Evolutionary conservation across 2,113 vertebrate species (phyloP).

Genomic region (Anarhynchus alexandrinus): DNA sequence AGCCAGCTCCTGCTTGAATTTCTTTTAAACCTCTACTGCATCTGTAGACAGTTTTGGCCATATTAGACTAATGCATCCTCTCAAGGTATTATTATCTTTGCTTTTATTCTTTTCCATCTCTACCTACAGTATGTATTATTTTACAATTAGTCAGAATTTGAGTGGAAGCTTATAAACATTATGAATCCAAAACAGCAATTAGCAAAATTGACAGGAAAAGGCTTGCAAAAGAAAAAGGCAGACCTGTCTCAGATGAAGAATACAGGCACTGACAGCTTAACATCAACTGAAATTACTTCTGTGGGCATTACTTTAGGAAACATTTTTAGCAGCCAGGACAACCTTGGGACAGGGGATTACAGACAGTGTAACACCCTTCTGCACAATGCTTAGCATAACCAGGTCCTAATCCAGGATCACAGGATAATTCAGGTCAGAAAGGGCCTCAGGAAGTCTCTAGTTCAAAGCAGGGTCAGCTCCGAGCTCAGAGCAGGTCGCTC

Average conservation of each 20-base stretch:
- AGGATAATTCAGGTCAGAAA: background rate
- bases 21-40: background rate
- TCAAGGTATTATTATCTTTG: background rate
- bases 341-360: background rate
- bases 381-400: background rate
- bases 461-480: background rate
- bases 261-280: background rate
- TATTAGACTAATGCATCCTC: background rate
- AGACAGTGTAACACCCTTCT: background rate
- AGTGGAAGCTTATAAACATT: background rate
- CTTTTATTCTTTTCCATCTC: background rate
- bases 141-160: background rate
- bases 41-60: background rate
- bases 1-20: background rate
- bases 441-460: background rate
- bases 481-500: background rate
- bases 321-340: background rate
- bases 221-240: background rate
- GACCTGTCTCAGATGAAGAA: background rate
- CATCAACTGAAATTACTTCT: background rate
- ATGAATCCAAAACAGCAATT: background rate
- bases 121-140: background rate
- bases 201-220: conserved; percentile 11
- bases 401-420: background rate
- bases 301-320: background rate